A percentile compares a stretch with the other conserved stretches of the same genome.
phyloP scores from a whole-genome alignment of 1,140 invertebrate genomes.

The Diorhabda elongata region DNA sequence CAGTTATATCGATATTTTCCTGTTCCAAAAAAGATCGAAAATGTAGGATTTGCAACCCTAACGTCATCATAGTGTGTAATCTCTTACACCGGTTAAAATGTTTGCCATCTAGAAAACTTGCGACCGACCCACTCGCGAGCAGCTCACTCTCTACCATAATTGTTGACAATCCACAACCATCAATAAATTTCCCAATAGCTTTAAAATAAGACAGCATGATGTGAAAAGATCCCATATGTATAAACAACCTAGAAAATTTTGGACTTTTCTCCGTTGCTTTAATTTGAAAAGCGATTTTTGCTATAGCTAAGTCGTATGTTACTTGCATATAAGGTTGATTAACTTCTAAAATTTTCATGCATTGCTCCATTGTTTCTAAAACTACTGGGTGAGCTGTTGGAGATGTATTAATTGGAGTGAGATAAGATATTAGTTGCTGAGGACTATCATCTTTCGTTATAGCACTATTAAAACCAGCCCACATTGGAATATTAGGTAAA shows the following conservation, averaged over 20 bases:
- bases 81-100: slow-evolving; percentile 27
- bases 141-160: slow-evolving; percentile 14
- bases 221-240: slow-evolving; percentile 51
- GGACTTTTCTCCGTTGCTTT: slow-evolving; percentile 40
- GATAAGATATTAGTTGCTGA: too few relatives aligned
- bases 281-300: slow-evolving; percentile 45
- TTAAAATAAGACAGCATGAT: too few relatives aligned
- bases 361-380: slow-evolving; percentile 41
- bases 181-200: too few relatives aligned
- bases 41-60: slow-evolving; percentile 11
- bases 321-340: slow-evolving; percentile 38
- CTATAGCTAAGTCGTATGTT: too few relatives aligned
- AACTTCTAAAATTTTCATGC: slow-evolving; percentile 32
- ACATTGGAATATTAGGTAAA: too few relatives aligned
- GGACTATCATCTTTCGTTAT: too few relatives aligned
- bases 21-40: slow-evolving; percentile 8
- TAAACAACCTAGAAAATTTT: slow-evolving; percentile 48
- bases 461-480: too few relatives aligned
- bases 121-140: slow-evolving; percentile 23
- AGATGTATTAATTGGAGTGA: slow-evolving; percentile 37
- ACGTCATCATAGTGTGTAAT: slow-evolving; percentile 18
- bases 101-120: slow-evolving; percentile 16
- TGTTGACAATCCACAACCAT: slow-evolving; percentile 27
- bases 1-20: slow-evolving; percentile 2
- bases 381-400: slow-evolving; percentile 41